phyloP scores from a whole-genome alignment of 1,140 invertebrate species.

The Bombus balteatus region DNA sequence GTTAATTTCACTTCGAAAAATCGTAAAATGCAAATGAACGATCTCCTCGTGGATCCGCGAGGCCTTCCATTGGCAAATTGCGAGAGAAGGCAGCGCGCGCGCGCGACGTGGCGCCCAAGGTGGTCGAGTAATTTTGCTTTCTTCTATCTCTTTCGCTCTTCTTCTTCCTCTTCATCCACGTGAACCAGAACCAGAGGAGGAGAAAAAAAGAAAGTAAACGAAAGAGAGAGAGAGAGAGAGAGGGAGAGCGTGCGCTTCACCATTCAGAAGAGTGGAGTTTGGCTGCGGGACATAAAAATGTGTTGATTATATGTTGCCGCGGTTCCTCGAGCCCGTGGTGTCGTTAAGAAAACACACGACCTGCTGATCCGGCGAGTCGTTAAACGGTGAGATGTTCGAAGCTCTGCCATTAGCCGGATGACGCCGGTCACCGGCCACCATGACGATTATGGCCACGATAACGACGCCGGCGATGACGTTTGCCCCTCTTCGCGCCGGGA shows the following conservation, averaged over 20 bases:
- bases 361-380: slow-evolving; percentile 53
- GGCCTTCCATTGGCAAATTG: slow-evolving; percentile 80
- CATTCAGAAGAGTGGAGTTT: slow-evolving; percentile 80
- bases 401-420: slow-evolving; percentile 58
- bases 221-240: slow-evolving; percentile 5
- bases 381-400: slow-evolving; percentile 64
- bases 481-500: slow-evolving; percentile 6
- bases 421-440: slow-evolving; percentile 46
- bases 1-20: slow-evolving; percentile 81
- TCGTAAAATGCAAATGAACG: slow-evolving; percentile 82
- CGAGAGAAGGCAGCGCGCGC: slow-evolving; percentile 75
- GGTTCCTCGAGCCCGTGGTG: slow-evolving; percentile 73
- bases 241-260: slow-evolving; percentile 63
- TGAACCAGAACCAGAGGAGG: slow-evolving; percentile 33
- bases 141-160: background rate
- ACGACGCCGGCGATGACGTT: slow-evolving; percentile 34
- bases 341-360: slow-evolving; percentile 79
- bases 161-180: slow-evolving; percentile 13
- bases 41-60: slow-evolving; percentile 58
- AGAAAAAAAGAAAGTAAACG: background rate
- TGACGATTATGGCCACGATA: slow-evolving; percentile 45
- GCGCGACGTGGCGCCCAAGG: slow-evolving; percentile 80
- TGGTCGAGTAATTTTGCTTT: slow-evolving; percentile 82
- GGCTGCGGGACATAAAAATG: slow-evolving; percentile 82
- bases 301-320: slow-evolving; percentile 82